phyloP scores from a whole-genome alignment of 2,888 invertebrate species.

The Spisula solida region DNA sequence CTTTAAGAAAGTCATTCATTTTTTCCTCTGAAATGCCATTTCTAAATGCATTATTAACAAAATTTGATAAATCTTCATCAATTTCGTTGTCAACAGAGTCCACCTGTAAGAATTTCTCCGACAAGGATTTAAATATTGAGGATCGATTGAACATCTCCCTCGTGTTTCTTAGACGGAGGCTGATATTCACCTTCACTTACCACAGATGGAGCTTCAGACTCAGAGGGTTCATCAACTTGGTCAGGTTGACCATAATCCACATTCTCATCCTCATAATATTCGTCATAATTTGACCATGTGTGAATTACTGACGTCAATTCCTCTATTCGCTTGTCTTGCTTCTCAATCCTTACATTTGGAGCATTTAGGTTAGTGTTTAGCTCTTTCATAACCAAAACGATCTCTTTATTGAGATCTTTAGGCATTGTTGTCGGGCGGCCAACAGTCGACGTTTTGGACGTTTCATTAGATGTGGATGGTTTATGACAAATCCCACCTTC shows the following conservation, averaged over 20 bases:
- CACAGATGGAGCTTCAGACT: neutral
- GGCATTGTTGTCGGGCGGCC: no score
- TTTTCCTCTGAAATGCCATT: constrained; percentile 44
- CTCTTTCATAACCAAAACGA: neutral
- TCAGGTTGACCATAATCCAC: neutral
- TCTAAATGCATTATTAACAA: constrained; percentile 39
- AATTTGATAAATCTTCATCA: constrained; percentile 20
- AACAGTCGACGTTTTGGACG: no score
- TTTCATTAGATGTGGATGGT: no score
- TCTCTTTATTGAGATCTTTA: neutral
- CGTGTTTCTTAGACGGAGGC: neutral
- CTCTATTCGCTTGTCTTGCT: neutral
- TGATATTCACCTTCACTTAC: neutral
- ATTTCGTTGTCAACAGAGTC: constrained; percentile 40
- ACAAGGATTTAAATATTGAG: constrained; percentile 29
- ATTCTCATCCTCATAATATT: neutral
- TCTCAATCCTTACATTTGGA: neutral
- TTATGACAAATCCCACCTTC: no score
- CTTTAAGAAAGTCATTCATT: constrained; percentile 29
- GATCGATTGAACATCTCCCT: neutral
- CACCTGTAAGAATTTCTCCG: constrained; percentile 2
- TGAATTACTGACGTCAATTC: neutral
- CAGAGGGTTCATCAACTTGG: neutral
- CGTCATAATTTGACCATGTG: neutral
- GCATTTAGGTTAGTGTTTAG: neutral